Conservation (phyloP, 2,113 vertebrate genomes). For the Nothoprocta perdicaria region DNA sequence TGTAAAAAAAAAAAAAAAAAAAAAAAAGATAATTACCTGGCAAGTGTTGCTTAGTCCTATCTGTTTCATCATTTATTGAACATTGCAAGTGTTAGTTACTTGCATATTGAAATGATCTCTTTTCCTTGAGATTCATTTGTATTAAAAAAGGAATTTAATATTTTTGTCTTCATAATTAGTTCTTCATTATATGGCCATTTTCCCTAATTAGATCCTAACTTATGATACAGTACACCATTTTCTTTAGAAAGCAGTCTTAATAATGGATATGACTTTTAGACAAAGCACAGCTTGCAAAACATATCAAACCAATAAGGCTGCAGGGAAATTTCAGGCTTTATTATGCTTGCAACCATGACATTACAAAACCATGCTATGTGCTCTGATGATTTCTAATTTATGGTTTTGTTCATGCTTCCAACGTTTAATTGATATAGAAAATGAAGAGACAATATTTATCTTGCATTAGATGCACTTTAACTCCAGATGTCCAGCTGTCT, state of each 20-base stretch:
- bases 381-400: constrained; percentile 26
- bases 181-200: constrained; percentile 31
- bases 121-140: constrained; percentile 5
- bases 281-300: constrained; percentile 4
- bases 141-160: neutral
- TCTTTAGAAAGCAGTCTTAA: constrained; percentile 31
- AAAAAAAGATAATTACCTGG: neutral
- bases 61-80: constrained; percentile 1
- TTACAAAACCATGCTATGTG: constrained; percentile 3
- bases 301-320: neutral
- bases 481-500: neutral
- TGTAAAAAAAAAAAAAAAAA: constrained; percentile 5
- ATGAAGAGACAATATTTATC: neutral
- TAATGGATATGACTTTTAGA: neutral
- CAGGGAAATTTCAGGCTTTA: constrained; percentile 59
- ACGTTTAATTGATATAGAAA: constrained; percentile 33
- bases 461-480: neutral
- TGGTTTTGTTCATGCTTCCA: constrained; percentile 4
- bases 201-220: constrained; percentile 22
- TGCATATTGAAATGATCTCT: constrained; percentile 4
- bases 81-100: neutral
- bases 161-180: constrained; percentile 38
- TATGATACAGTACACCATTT: neutral
- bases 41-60: constrained; percentile 11
- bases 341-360: constrained; percentile 8